Evolutionary conservation across 2,797 vertebrate genomes (phyloP).

Genomic region (Pristis pectinata): DNA sequence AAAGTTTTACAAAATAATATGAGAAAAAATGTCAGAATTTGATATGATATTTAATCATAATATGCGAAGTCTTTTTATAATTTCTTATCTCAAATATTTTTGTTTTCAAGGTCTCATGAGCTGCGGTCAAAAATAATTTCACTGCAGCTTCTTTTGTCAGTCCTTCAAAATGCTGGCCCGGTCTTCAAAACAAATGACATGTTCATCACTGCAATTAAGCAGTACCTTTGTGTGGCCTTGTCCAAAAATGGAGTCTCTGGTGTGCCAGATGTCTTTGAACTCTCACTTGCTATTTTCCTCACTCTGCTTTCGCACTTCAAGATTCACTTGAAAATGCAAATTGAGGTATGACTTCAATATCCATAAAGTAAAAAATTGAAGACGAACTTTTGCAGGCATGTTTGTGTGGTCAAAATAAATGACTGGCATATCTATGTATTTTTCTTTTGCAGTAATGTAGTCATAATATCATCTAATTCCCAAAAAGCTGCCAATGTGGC

Average conservation of each 20-base stretch:
- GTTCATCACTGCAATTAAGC: slow-evolving; percentile 96
- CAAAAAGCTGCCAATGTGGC: neutral
- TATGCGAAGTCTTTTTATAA: neutral
- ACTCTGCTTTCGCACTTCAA: slow-evolving; percentile 94
- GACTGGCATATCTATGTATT: neutral
- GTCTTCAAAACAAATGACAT: slow-evolving; percentile 93
- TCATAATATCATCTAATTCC: neutral
- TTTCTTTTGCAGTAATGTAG: neutral
- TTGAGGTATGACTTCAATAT: slow-evolving; percentile 68
- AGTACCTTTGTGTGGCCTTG: slow-evolving; percentile 90
- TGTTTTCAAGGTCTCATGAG: slow-evolving; percentile 77
- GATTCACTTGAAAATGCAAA: slow-evolving; percentile 96
- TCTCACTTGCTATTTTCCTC: slow-evolving; percentile 92
- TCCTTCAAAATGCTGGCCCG: slow-evolving; percentile 85
- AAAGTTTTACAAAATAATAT: neutral
- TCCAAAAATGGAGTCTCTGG: slow-evolving; percentile 95
- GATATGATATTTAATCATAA: neutral
- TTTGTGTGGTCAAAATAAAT: neutral
- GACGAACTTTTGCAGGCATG: neutral
- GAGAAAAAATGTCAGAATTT: neutral
- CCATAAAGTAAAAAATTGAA: neutral
- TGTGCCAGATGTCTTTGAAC: slow-evolving; percentile 92
- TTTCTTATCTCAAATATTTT: neutral
- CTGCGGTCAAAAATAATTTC: slow-evolving; percentile 91
- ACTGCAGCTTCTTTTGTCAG: slow-evolving; percentile 84